Base-by-base conservation (phyloP, 2,797 vertebrate genomes). In the Helarctos malayanus region DNA sequence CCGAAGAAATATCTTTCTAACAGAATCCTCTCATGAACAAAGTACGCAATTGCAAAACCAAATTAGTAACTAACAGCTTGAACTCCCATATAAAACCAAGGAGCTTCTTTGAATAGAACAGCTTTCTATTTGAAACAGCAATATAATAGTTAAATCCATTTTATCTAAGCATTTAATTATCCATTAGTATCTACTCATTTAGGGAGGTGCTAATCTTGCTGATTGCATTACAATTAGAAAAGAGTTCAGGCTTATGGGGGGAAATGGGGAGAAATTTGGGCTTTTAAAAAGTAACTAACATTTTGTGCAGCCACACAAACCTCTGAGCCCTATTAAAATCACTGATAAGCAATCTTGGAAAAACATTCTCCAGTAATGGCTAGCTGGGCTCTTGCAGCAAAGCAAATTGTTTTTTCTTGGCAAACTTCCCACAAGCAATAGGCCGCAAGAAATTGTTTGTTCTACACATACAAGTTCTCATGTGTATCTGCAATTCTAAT, bases 331-430 rank as follows among this genome's bases (percentile, higher is more conserved):
- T 97, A 93, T 98, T 98, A 98, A 98, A 97, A 94, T 94, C 95
- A 96, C 96, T 21, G 95, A 98, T 98, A 98, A 98, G 97, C 84
- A 97, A 97, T 98, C 97, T 98, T 96, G 83, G 96, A 95, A 97
- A 98, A 98, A 96, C 95, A 97, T 96, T 97, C 96, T 96, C 85
- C 69, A 96, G 96, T 96, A 97, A 98, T 98, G 97, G 97, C 96
- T 96, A 97, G 96, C 97, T 97, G 96, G 94, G 97, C 89, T 97
- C 89, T 97, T 93, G 90, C 88, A 98, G 97, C 82, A 98, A 96
- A 97, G 97, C 85, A 98, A 97, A 98, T 98, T 98, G 97, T 97
- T 98, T 98, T 97, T 95, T 97, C 97, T 98, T 98, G 97, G 97
- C 97, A 98, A 93, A 95, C 10, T 1, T 97, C 96, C 97, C 94